phyloP scores from a whole-genome alignment of 2,797 vertebrate species.

The Lophotriccus pileatus region DNA sequence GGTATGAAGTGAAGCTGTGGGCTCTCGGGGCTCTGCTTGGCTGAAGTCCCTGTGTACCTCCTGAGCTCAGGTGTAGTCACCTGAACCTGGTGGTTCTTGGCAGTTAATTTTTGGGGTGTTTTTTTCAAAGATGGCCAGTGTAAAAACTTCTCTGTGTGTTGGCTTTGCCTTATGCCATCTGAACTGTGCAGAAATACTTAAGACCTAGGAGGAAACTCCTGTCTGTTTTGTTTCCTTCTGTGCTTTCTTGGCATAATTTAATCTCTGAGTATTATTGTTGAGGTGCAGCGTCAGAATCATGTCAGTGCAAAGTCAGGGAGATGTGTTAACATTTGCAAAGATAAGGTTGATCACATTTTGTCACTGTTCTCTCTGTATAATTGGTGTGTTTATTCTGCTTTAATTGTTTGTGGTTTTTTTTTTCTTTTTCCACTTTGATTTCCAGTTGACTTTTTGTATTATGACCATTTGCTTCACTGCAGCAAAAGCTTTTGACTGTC shows the following conservation, averaged over 20 bases:
- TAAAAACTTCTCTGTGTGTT: neutral
- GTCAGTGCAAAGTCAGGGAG: neutral
- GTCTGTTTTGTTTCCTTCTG: neutral
- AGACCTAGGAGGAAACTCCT: neutral
- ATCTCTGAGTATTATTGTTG: neutral
- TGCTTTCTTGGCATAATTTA: neutral
- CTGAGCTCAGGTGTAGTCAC: neutral
- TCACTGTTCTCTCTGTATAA: neutral
- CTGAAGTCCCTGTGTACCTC: neutral
- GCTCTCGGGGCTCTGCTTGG: neutral
- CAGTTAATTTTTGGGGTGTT: neutral
- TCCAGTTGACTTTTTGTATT: neutral
- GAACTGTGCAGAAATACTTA: neutral
- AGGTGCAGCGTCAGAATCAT: neutral
- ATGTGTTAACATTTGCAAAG: neutral
- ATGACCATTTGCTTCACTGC: neutral
- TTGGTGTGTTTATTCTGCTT: neutral
- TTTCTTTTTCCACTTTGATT: neutral
- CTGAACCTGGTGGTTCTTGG: neutral
- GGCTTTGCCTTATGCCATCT: neutral
- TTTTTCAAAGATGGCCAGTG: neutral
- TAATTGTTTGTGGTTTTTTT: neutral
- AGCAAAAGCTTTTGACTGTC: neutral
- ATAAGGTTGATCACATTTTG: neutral
- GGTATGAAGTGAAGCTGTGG: neutral